Conservation (phyloP, 2,888 invertebrate species). For the Bimastos eiseni region DNA sequence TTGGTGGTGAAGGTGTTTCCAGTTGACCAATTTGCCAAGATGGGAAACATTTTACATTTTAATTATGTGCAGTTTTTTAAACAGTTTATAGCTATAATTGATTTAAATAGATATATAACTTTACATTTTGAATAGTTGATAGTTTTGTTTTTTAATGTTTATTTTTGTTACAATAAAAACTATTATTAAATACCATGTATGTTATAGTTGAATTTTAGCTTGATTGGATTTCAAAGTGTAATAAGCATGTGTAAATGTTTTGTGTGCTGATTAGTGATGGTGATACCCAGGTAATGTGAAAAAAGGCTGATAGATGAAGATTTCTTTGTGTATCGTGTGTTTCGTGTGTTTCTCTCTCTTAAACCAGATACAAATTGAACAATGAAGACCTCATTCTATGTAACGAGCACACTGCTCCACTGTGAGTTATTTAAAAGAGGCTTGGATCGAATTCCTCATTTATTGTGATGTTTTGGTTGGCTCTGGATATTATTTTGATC, state of each 20-base stretch:
- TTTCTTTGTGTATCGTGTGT: not conserved
- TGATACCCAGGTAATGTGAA: too few relatives aligned
- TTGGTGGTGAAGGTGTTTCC: not conserved
- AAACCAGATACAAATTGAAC: not conserved
- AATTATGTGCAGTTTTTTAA: too few relatives aligned
- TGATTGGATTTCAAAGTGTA: not conserved
- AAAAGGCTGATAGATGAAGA: too few relatives aligned
- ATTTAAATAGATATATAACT: too few relatives aligned
- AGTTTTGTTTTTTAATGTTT: too few relatives aligned
- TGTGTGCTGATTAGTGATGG: not conserved
- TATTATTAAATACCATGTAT: not conserved
- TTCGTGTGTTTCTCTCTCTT: not conserved
- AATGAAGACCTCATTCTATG: constrained; percentile 18
- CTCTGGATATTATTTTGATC: not conserved
- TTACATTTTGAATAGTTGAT: too few relatives aligned
- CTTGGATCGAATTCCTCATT: not conserved
- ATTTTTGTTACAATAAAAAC: not conserved
- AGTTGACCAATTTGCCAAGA: not conserved
- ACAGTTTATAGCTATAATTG: too few relatives aligned
- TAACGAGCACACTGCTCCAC: not conserved
- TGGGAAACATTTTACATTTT: not conserved
- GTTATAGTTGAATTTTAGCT: not conserved
- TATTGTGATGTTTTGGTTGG: not conserved
- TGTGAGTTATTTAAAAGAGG: not conserved
- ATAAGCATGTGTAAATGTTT: not conserved